Evolutionary conservation across 2,888 invertebrate species (phyloP), one percentile per base, ranked within the genome.

Genomic region (Hypolimnas misippus): DNA sequence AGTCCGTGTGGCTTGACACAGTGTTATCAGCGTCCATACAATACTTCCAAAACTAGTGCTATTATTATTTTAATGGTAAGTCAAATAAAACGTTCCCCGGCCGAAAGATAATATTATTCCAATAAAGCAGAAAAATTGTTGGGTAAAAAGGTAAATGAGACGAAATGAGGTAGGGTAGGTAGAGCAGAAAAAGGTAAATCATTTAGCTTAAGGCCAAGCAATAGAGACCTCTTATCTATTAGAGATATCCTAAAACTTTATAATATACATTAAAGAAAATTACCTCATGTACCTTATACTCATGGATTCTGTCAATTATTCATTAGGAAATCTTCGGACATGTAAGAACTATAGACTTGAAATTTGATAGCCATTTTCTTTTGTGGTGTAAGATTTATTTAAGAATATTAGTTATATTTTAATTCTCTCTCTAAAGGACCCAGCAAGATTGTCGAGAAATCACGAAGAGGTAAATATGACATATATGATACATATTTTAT

Each of bases 371-470:
- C n/a, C n/a, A n/a, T n/a, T n/a, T n/a, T n/a, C n/a, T n/a, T n/a
- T n/a, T n/a, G n/a, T n/a, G n/a, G n/a, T n/a, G n/a, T n/a, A n/a
- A n/a, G n/a, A n/a, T n/a, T n/a, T n/a, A n/a, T n/a, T n/a, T n/a
- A n/a, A n/a, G 78, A 79, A 72, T 83, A 86, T 85, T 82, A 76
- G 78, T 77, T 84, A 83, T 82, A 81, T 84, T 85, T 87, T 83
- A 82, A 46, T 78, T 75, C 57, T 65, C 65, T 97, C 79, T 95
- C 96, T 69, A 97, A 96, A 89, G 96, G 96, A 69, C 96, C 97
- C 69, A 97, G 96, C 89, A 97, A 97, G 93, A 96, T 97, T 84
- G 96, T 96, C 76, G 96, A 96, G 68, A 97, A 97, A 93, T 96
- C 97, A 72, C 93, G 96, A 78, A 93, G 97, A 93, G 96, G 97